Evolutionary conservation across 1,140 invertebrate species (phyloP), one percentile per base, ranked within the genome.

Genomic region (Steinernema feltiae): DNA sequence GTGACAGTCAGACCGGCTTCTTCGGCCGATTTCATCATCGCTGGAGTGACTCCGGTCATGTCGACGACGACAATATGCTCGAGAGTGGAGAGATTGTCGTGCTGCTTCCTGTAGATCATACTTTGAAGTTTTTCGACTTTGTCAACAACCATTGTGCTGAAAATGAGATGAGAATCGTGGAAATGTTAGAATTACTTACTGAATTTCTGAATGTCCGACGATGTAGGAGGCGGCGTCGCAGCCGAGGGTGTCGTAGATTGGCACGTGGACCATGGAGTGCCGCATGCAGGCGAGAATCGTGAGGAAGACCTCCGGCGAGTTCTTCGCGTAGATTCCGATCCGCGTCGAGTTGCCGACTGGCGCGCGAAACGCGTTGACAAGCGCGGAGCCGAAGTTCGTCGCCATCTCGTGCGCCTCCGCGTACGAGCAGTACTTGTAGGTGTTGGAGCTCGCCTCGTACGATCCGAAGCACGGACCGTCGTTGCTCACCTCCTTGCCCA

Each of bases 11-110:
- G 69, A 17, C 71, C 75, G 30, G 35, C 69, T 75, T 74, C 75
- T 18, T 63, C 48, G 27, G 75, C 75, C 30, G 35, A 17, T 53
- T 48, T 21, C 17, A 17, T n/a, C 1, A 41, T 73, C 27, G 74
- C 72, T 15, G 24, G 1, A 0, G 72, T 69, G 0, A 74, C 72
- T 27, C 63, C 53, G 53, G 15, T 27, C 53, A 63, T 75, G 46
- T 63, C 32, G 17, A 70, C 41, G 69, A 70, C 32, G 29, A 76
- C 63, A 15, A 76, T 63, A 31, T 76, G 71, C 31, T 76, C 69
- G 24, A 76, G 46, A 29, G 21, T 76, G 30, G 46, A 17, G 1
- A 74, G 30, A 18, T 72, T 69, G 30, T 63, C 46, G 21, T 74
- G 35, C 32, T 3, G 30, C 29, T 27, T n/a, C 27, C 0, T 0